Evolutionary conservation across 2,113 vertebrate species (phyloP).

Genomic region (Spermophilus dauricus): DNA sequence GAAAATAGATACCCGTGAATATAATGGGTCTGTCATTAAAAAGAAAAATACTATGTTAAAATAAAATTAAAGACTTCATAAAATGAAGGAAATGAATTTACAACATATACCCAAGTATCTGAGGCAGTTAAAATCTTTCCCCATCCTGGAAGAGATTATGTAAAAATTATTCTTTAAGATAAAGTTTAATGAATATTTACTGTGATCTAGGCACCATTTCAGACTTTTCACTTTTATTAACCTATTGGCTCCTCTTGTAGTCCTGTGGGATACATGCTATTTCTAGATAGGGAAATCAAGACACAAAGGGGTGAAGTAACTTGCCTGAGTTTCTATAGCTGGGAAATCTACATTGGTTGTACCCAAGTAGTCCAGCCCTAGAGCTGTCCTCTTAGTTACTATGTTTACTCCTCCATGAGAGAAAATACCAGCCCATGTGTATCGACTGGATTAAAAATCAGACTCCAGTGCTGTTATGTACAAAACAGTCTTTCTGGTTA

Average conservation of each 20-base stretch:
- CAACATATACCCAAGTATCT: neutral
- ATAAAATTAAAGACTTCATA: neutral
- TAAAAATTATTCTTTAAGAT: constrained; percentile 15
- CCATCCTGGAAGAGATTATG: neutral
- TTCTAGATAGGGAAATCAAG: neutral
- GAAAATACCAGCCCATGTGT: neutral
- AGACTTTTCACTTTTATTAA: neutral
- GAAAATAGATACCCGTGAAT: constrained; percentile 7
- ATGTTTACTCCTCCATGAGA: neutral
- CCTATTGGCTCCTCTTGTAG: neutral
- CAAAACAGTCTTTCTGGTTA: neutral
- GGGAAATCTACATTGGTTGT: neutral
- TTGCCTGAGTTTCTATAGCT: neutral
- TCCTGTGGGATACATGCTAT: neutral
- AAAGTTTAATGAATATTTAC: neutral
- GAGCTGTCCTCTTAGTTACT: fast-evolving
- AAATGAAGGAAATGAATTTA: neutral
- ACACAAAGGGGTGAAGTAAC: neutral
- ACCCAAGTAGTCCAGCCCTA: neutral
- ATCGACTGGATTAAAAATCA: neutral
- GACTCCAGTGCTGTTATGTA: neutral
- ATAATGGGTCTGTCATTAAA: neutral
- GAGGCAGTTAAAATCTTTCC: neutral
- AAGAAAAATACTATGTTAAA: neutral
- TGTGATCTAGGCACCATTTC: neutral